These are phyloP conservation scores for Ophthalmotilapia sp. DNA, from an alignment of 2,113 vertebrate species.

Conservation along the genomic window DNA sequence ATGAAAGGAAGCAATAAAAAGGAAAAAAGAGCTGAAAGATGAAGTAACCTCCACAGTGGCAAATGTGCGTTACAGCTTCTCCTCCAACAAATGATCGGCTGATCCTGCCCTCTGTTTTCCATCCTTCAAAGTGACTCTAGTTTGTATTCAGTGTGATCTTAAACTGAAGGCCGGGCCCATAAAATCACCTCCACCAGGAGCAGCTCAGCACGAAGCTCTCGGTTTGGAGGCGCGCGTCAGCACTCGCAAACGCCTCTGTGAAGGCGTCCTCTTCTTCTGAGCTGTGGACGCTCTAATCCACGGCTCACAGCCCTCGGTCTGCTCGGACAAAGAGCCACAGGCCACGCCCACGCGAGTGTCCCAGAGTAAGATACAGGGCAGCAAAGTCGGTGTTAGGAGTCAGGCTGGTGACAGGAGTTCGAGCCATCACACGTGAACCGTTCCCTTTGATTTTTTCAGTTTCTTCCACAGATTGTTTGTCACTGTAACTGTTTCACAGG, in stretches of 20 bases:
- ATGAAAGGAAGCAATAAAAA: background rate
- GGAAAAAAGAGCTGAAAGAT: background rate
- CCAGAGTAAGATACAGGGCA: background rate
- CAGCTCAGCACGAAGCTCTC: background rate
- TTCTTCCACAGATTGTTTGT: background rate
- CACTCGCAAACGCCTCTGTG: background rate
- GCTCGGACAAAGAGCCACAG: background rate
- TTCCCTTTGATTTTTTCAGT: background rate
- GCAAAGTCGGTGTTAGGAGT: background rate
- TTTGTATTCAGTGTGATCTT: background rate
- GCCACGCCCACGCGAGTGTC: fast-evolving
- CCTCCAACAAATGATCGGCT: background rate
- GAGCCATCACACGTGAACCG: background rate
- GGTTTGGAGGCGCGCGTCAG: background rate
- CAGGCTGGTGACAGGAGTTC: background rate
- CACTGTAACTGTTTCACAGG: background rate
- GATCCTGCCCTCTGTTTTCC: background rate
- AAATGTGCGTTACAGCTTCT: background rate
- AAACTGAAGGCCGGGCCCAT: background rate
- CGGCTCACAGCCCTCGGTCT: fast-evolving
- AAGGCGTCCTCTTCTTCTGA: background rate
- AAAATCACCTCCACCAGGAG: background rate
- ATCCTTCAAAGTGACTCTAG: background rate
- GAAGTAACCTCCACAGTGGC: background rate
- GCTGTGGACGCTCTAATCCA: background rate